Percentiles rank a stretch among this genome's conserved stretches.
Evolutionary conservation across 1,140 invertebrate species (phyloP).

Genomic region (Zaprionus camerounensis): DNA sequence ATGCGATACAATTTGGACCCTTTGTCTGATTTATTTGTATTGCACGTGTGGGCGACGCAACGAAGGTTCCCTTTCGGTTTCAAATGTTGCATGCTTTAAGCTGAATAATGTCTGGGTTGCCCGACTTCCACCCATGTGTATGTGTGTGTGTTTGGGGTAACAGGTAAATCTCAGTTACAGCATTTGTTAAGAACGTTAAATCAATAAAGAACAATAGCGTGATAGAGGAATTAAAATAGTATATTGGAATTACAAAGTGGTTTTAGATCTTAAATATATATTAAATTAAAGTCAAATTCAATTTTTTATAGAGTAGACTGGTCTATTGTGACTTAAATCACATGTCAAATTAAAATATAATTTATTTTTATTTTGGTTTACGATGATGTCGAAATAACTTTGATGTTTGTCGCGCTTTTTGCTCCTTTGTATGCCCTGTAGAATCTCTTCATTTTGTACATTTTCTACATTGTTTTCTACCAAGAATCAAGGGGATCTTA

Average conservation of each 20-base stretch:
- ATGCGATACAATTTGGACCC: constrained; percentile 70
- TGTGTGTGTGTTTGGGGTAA: not conserved
- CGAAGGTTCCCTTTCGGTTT: constrained; percentile 2
- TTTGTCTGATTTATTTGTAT: constrained; percentile 73
- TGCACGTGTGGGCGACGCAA: constrained; percentile 51
- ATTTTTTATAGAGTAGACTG: too few relatives aligned
- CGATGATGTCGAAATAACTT: too few relatives aligned
- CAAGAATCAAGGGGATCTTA: not conserved
- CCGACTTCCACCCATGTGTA: not conserved
- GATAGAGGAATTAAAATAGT: not conserved
- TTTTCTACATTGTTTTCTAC: not conserved
- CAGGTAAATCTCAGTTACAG: constrained; percentile 4
- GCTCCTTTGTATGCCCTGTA: too few relatives aligned
- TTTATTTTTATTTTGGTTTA: too few relatives aligned
- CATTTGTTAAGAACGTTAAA: not conserved
- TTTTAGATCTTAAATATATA: not conserved
- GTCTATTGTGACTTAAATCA: too few relatives aligned
- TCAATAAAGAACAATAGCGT: not conserved
- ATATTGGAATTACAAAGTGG: not conserved
- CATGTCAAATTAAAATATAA: too few relatives aligned
- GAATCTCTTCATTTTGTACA: too few relatives aligned
- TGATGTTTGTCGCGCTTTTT: too few relatives aligned
- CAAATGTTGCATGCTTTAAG: not conserved
- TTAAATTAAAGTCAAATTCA: not conserved
- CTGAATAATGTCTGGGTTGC: not conserved